These are phyloP conservation scores for Caenorhabditis uteleia DNA, from an alignment of 2,888 invertebrate species.

Conservation along the genomic window DNA sequence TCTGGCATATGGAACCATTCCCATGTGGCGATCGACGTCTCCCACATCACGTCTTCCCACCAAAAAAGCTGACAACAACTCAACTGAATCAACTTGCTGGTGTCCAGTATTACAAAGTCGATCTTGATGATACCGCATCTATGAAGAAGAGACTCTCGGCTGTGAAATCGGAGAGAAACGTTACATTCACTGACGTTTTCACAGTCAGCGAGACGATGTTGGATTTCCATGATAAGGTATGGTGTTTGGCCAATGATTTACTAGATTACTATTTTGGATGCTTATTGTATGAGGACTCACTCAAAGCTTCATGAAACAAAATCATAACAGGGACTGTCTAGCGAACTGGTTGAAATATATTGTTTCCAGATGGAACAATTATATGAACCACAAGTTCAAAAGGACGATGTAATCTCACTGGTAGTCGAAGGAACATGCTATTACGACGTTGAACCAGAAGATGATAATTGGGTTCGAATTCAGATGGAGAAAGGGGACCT, in stretches of 20 bases:
- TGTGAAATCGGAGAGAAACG: constrained; percentile 63
- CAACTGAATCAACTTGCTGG: constrained; percentile 80
- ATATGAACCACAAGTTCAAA: constrained; percentile 63
- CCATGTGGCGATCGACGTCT: constrained; percentile 79
- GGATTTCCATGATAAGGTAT: constrained; percentile 67
- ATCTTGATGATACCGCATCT: constrained; percentile 60
- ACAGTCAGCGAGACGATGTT: constrained; percentile 64
- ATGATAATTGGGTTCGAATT: constrained; percentile 91
- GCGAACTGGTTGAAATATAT: not conserved
- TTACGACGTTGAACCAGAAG: constrained; percentile 66
- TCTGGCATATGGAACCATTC: constrained; percentile 85
- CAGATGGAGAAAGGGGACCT: constrained; percentile 85
- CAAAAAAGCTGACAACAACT: constrained; percentile 78
- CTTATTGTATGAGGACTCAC: not conserved
- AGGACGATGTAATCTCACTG: constrained; percentile 64
- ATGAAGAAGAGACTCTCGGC: constrained; percentile 61
- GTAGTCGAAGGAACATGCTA: constrained; percentile 66
- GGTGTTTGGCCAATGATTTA: not conserved
- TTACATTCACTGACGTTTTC: constrained; percentile 66
- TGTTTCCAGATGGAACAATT: constrained; percentile 60
- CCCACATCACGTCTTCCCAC: constrained; percentile 83
- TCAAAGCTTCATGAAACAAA: not conserved
- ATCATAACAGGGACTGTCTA: not conserved
- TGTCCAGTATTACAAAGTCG: constrained; percentile 81
- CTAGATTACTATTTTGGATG: not conserved